These are phyloP conservation scores for Drosophila kohkoa DNA, from an alignment of 1,140 invertebrate genomes.

Conservation along the genomic window DNA sequence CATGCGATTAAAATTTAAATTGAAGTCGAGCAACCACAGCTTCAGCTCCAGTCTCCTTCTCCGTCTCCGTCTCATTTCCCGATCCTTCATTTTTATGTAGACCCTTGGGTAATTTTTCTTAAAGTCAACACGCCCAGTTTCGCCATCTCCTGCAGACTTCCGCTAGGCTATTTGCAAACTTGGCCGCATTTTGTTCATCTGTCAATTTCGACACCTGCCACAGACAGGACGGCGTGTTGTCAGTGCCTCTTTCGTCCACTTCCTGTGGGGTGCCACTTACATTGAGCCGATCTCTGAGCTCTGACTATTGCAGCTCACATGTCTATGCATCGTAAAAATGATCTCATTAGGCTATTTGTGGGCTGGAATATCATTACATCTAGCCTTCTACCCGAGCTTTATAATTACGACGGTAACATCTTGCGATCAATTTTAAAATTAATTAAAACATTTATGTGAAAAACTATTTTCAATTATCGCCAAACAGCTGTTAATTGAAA, in stretches of 20 bases:
- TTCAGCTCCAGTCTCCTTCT: background rate
- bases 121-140: slow-evolving; percentile 53
- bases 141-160: slow-evolving; percentile 32
- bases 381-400: background rate
- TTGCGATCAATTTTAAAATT: slow-evolving; percentile 11
- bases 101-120: slow-evolving; percentile 40
- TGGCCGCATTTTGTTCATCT: slow-evolving; percentile 62
- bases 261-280: slow-evolving; percentile 33
- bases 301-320: background rate
- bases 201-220: slow-evolving; percentile 78
- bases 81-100: slow-evolving; percentile 19
- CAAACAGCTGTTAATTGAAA: background rate
- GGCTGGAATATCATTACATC: slow-evolving; percentile 20
- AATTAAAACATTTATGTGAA: slow-evolving; percentile 3
- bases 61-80: too few relatives aligned
- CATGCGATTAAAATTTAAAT: slow-evolving; percentile 84
- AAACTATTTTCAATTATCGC: background rate
- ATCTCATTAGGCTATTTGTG: slow-evolving; percentile 34
- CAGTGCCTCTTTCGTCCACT: slow-evolving; percentile 20
- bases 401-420: slow-evolving; percentile 13
- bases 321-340: background rate
- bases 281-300: background rate
- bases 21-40: slow-evolving; percentile 60
- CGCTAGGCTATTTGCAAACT: slow-evolving; percentile 45
- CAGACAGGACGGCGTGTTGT: slow-evolving; percentile 48